Evolutionary conservation across 2,797 vertebrate genomes (phyloP), one percentile per base, ranked within the genome.

Genomic region (Oreonectes daqikongensis): DNA sequence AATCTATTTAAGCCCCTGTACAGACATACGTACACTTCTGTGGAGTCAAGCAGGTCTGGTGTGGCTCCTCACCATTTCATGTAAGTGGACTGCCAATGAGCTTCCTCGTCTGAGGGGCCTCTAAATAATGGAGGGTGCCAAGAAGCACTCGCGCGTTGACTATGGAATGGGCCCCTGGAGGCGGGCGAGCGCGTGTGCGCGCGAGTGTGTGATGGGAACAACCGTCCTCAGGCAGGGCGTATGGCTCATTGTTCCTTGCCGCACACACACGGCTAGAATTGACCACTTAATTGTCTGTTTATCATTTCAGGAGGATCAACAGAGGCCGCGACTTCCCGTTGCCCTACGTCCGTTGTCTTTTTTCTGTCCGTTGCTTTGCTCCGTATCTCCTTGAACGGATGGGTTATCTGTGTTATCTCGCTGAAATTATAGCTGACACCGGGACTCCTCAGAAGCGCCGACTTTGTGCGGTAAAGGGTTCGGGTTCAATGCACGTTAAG

Each of bases 241-340:
- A 73, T 64, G 72, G 81, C 76, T 73, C 77, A 77, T 77, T 83
- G 80, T 78, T 65, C 72, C 76, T 61, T 57, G 68, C 79, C 38
- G 65, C 38, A 71, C 64, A 66, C 80, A 82, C 66, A 64, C 50
- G 20, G 73, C 73, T 67, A 20, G 84, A 81, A 84, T 84, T 81
- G 65, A 86, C 71, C 84, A 81, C 75, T 82, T 87, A 87, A 85
- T 79, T 85, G 73, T 79, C 75, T 77, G 81, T 85, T 90, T 84
- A 85, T 86, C 82, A 88, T 83, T 78, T 77, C 50, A 71, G 79
- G 55, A 76, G 68, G 79, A 84, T 65, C 75, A 80, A 79, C 10
- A 17, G 79, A 59, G 78, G 85, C 76, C 81, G 79, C 87, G 84
- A 53, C 78, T 84, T 86, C 81, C 87, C 24, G 67, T 72, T 73